Conservation (phyloP, 2,113 vertebrate genomes). For the Pomatorhinus ruficollis region DNA sequence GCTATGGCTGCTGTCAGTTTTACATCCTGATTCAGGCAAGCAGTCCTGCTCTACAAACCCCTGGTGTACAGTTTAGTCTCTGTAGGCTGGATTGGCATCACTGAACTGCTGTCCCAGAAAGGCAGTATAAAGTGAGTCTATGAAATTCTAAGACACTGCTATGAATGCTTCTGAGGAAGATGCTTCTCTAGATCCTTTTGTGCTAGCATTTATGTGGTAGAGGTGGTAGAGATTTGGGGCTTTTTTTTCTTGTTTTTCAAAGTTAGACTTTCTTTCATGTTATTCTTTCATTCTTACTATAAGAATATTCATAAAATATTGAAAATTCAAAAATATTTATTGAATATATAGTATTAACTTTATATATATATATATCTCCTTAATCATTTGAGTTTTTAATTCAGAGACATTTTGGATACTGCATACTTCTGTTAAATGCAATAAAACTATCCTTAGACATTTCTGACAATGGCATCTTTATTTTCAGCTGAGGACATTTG, state of each 20-base stretch:
- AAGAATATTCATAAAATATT: not conserved
- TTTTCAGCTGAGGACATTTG: not conserved
- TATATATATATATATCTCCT: not conserved
- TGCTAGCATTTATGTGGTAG: not conserved
- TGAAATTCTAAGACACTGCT: not conserved
- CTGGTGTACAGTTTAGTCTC: not conserved
- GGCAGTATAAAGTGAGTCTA: not conserved
- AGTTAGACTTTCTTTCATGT: not conserved
- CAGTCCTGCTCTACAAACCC: not conserved
- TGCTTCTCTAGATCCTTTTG: not conserved
- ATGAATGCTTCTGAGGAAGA: not conserved
- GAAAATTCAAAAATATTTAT: not conserved
- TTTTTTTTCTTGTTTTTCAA: not conserved
- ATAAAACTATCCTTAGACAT: not conserved
- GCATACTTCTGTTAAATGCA: not conserved
- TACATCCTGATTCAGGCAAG: not conserved
- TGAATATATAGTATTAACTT: not conserved
- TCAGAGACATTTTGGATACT: not conserved
- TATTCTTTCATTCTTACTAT: not conserved
- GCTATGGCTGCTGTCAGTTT: not conserved
- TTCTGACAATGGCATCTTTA: not conserved
- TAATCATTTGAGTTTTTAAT: not conserved
- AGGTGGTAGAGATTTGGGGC: not conserved
- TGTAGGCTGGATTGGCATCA: not conserved
- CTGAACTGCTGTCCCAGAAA: not conserved